These are phyloP conservation scores for Antigone vipio DNA, from an alignment of 2,113 vertebrate genomes.

Conservation along the genomic window DNA sequence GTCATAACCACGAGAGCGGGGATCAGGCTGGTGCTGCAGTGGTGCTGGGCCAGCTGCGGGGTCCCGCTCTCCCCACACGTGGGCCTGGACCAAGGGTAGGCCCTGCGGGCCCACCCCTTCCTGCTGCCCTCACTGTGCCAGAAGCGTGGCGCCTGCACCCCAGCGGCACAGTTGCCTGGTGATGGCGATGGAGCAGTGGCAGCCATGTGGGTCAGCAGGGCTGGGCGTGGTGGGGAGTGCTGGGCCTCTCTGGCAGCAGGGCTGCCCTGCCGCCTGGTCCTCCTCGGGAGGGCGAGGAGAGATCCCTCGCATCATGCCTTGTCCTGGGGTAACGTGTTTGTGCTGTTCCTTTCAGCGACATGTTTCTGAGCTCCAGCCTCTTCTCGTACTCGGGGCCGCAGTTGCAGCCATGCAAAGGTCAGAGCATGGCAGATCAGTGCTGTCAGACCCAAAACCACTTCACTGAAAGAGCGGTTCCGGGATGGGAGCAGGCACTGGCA, in stretches of 20 bases:
- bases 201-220: neutral
- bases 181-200: neutral
- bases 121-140: no score
- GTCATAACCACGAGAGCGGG: neutral
- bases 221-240: no score
- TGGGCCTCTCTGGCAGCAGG: neutral
- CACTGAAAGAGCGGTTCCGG: accelerated
- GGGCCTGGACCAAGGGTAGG: no score
- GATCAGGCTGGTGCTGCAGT: neutral
- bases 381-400: accelerated
- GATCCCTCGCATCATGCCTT: neutral
- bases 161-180: neutral
- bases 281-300: neutral
- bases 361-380: neutral
- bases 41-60: neutral
- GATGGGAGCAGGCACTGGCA: neutral
- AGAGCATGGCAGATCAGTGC: neutral
- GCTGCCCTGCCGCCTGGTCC: neutral
- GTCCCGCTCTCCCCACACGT: neutral
- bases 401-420: no score
- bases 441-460: neutral
- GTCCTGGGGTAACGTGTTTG: no score
- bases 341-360: neutral
- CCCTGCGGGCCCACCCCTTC: neutral
- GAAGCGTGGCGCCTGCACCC: no score